Percentiles rank a stretch among this genome's conserved stretches.
phyloP scores from a whole-genome alignment of 2,797 vertebrate genomes.

The Galago senegalensis region DNA sequence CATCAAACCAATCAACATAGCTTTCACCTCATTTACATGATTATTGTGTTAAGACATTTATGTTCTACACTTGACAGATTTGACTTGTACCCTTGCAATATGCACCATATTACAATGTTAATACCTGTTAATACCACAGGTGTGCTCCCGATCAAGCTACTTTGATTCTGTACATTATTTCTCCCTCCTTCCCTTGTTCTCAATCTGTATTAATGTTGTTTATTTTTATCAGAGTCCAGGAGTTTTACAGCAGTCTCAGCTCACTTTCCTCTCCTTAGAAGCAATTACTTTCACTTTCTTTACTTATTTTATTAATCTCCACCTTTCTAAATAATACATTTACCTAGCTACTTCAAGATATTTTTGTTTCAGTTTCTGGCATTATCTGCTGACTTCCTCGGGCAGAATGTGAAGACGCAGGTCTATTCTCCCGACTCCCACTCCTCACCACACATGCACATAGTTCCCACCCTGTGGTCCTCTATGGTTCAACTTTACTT shows the following conservation, averaged over 20 bases:
- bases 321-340: not conserved
- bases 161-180: not conserved
- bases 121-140: too few relatives aligned
- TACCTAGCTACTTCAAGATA: not conserved
- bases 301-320: not conserved
- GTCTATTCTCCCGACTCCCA: not conserved
- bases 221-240: not conserved
- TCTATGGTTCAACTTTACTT: not conserved
- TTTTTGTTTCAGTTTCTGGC: not conserved
- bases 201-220: not conserved
- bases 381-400: not conserved
- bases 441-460: not conserved
- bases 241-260: not conserved
- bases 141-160: too few relatives aligned
- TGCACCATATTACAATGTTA: too few relatives aligned
- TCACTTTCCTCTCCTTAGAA: not conserved
- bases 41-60: too few relatives aligned
- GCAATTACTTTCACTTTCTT: not conserved
- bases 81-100: too few relatives aligned
- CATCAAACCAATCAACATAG: too few relatives aligned
- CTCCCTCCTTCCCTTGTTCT: not conserved
- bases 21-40: too few relatives aligned
- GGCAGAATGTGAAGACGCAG: accelerated
- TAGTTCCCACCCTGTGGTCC: not conserved
- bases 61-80: too few relatives aligned